Percentiles rank a stretch among this genome's conserved stretches.
These are phyloP conservation scores for Isaurus tuberculatus DNA, from an alignment of 92 coral and sea anemone genomes.

Conservation along the genomic window DNA sequence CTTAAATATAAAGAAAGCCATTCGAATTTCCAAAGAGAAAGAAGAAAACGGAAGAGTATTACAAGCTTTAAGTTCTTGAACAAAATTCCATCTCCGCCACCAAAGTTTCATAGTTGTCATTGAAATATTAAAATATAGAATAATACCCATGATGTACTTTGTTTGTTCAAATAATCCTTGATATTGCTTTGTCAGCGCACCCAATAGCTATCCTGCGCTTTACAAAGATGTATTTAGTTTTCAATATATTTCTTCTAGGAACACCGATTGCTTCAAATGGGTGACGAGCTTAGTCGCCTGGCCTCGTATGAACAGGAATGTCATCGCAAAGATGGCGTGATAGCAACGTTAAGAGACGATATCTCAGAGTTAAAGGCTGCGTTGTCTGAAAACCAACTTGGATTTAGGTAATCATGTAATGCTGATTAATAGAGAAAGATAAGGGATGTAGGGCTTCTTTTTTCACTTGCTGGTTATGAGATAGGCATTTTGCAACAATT, in stretches of 20 bases:
- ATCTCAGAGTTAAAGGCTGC: constrained; percentile 78
- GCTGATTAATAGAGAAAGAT: not conserved
- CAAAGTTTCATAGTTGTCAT: too few relatives aligned
- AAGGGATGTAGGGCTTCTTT: not conserved
- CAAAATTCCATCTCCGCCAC: too few relatives aligned
- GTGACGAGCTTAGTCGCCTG: constrained; percentile 92
- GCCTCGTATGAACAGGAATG: constrained; percentile 94
- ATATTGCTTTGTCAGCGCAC: not conserved
- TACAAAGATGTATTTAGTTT: not conserved
- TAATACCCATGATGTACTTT: too few relatives aligned
- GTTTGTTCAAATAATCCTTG: not conserved
- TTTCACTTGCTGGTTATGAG: too few relatives aligned
- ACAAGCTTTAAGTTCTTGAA: too few relatives aligned
- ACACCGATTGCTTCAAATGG: constrained; percentile 92
- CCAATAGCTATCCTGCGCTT: not conserved
- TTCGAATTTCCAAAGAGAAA: too few relatives aligned
- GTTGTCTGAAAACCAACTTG: constrained; percentile 45
- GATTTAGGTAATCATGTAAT: constrained; percentile 59
- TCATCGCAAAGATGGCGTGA: constrained; percentile 94
- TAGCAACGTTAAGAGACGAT: constrained; percentile 85
- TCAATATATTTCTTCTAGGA: constrained; percentile 50
- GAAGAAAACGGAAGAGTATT: too few relatives aligned
- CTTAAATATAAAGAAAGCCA: too few relatives aligned
- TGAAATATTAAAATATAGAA: too few relatives aligned
- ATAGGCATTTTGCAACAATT: too few relatives aligned